Evolutionary conservation across 2,797 vertebrate species (phyloP), one percentile per base, ranked within the genome.

Genomic region (Coregonus sp.): DNA sequence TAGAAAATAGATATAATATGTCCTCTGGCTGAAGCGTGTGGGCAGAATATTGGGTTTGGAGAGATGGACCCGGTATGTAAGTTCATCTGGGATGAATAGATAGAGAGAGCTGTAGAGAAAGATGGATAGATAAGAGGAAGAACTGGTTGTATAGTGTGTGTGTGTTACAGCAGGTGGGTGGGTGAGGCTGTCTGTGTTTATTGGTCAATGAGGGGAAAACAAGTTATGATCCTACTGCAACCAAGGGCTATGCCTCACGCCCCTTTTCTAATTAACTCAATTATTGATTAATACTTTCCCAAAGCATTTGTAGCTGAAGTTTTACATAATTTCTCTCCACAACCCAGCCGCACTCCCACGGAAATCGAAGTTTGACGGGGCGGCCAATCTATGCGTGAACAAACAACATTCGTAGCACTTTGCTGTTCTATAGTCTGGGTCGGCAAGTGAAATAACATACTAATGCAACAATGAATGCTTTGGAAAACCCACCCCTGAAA

Each of bases 41-140:
- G 59, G 52, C 59, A 4, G 20, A n/a, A 65, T 31, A 65, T 65
- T 29, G 33, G 73, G 72, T 65, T 40, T 56, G 61, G 70, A 63
- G 59, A 72, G 11, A 50, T 35, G 31, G 37, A 47, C 9, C 54
- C 4, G 54, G 40, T 47, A 47, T 47, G 40, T 40, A n/a, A 66
- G 29, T 18, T n/a, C 5, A 59, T n/a, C n/a, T 20, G 29, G 63
- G 7, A 25, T 40, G 14, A 5, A 72, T 1, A 72, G 59, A 71
- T 35, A 72, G 59, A 73, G 59, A 68, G 65, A 75, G 31, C 50
- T 25, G 29, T 40, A 47, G 18, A 71, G 40, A 31, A 15, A 54
- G 52, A 54, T 54, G 54, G 18, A 59, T 16, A 59, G 54, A 59
- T 59, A 59, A n/a, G 16, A 14, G 14, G 14, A 54, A 54, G 14